Base-by-base conservation (phyloP, 1,140 invertebrate genomes). In the Bradysia coprophila region DNA sequence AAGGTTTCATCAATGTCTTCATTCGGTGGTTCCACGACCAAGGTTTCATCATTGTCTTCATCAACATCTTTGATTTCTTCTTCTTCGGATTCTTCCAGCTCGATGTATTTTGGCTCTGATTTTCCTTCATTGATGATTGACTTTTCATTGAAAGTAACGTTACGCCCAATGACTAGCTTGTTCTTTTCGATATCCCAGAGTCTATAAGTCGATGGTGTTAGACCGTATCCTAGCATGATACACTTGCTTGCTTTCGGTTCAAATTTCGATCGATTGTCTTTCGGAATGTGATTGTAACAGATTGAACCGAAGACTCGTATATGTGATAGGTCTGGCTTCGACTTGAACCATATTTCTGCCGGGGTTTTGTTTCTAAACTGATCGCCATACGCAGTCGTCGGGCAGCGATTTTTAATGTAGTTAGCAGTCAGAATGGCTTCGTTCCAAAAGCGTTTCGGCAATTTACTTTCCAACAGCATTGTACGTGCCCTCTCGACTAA, bases 401-500 rank as follows among this genome's bases (percentile, higher is more conserved):
- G 41, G 10, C 4, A 8, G 13, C 24, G 9, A 33, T 42, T 42
- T 20, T 33, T 42, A 5, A 42, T 10, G 23, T 42, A 42, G 21
- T 32, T 46, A 22, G 58, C 51, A 41, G 56, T 62, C 47, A 54
- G 42, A 22, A 63, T 47, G 38, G 62, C 55, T 46, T 65, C 51
- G 28, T 54, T 55, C 59, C 59, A 65, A 43, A 59, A 56, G 19
- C 24, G 21, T 43, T 53, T 56, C 41, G 45, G 23, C 36, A 54
- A 47, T 19, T 49, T 41, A n/a, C 57, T 42, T 43, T 48, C 53
- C 18, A 23, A 42, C 44, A 71, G 21, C 52, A 65, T 58, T 16
- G 54, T 34, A 38, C 60, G 49, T 32, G 59, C 55, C 43, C 55
- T 65, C 54, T 65, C 62, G 9, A 54, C 61, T 21, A 68, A 53